Percentiles rank a stretch among this genome's conserved stretches.
phyloP scores from a whole-genome alignment of 1,140 invertebrate genomes.

The Argopecten irradians region DNA sequence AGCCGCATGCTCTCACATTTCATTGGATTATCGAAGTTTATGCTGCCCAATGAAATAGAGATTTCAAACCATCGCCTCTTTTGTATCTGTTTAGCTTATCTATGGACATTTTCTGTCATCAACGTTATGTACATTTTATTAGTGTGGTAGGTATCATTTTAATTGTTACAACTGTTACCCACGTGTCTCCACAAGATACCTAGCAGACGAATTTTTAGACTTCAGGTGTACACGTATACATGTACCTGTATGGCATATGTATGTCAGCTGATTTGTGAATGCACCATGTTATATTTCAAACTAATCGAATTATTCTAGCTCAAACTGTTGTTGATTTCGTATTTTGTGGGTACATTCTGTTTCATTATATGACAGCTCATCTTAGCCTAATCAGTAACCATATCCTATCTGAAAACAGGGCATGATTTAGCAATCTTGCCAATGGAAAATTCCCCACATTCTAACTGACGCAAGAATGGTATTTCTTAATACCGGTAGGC shows the following conservation, averaged over 20 bases:
- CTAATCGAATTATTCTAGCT: background rate
- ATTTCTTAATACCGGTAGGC: background rate
- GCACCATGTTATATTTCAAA: background rate
- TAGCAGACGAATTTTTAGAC: background rate
- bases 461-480: background rate
- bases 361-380: background rate
- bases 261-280: background rate
- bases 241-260: no score
- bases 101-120: background rate
- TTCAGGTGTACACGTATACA: background rate
- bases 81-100: background rate
- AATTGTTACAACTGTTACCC: background rate
- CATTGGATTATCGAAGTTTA: constrained; percentile 2
- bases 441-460: background rate
- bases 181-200: background rate
- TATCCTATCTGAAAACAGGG: background rate
- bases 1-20: constrained; percentile 1
- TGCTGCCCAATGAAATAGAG: background rate
- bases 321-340: background rate
- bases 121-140: background rate
- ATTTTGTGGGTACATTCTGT: background rate
- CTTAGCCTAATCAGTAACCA: background rate
- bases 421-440: background rate
- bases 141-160: background rate
- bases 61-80: background rate